Percentiles rank a stretch among this genome's conserved stretches.
Evolutionary conservation across 1,140 invertebrate species (phyloP).

Genomic region (Formica exsecta): DNA sequence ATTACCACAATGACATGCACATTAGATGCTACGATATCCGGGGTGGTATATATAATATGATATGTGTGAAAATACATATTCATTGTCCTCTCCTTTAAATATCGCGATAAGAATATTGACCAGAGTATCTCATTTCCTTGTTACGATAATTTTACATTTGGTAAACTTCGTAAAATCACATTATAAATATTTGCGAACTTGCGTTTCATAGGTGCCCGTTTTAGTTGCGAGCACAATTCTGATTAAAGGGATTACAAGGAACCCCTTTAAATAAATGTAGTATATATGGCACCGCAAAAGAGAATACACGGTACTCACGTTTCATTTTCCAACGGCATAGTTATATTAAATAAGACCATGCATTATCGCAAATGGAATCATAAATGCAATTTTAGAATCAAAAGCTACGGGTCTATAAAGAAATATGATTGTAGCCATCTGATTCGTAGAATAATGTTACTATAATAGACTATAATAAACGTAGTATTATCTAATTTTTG

Average conservation of each 20-base stretch:
- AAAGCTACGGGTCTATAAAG: slow-evolving; percentile 1
- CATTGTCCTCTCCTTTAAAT: not conserved
- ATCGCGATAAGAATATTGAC: slow-evolving; percentile 9
- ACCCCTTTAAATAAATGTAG: not conserved
- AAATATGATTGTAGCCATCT: not conserved
- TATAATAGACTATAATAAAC: not conserved
- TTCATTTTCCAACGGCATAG: not conserved
- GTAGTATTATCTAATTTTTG: not conserved
- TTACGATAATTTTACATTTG: not conserved
- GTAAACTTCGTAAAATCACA: not conserved
- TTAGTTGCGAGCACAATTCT: not conserved
- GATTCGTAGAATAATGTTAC: not conserved
- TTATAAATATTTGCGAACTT: slow-evolving; percentile 5
- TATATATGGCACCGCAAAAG: not conserved
- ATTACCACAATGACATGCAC: slow-evolving; percentile 25
- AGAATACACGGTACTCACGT: not conserved
- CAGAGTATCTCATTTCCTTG: not conserved
- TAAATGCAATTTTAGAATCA: slow-evolving; percentile 28
- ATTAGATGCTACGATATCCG: not conserved
- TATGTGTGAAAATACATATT: not conserved
- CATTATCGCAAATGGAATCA: slow-evolving; percentile 37
- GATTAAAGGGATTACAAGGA: slow-evolving; percentile 32
- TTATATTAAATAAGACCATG: slow-evolving; percentile 2
- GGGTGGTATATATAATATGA: not conserved
- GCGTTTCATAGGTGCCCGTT: slow-evolving; percentile 2